These are phyloP conservation scores for Ceratosolen fusciceps DNA, from an alignment of 1,140 invertebrate species.

Conservation along the genomic window DNA sequence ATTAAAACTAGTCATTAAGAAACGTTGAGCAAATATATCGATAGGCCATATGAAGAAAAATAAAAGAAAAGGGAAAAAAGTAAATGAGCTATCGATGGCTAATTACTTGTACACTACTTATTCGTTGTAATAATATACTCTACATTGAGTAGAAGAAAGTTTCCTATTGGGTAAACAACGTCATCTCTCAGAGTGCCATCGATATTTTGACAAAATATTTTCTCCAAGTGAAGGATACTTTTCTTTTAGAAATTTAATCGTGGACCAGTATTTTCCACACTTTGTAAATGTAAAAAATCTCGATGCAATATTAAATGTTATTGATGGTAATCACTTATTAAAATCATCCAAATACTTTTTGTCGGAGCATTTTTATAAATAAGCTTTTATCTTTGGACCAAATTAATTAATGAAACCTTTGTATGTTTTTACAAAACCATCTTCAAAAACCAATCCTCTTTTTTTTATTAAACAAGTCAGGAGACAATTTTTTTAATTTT, in stretches of 20 bases:
- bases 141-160: not conserved
- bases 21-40: constrained; percentile 7
- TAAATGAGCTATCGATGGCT: not conserved
- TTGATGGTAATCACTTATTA: constrained; percentile 2
- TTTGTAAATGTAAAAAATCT: not conserved
- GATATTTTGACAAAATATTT: constrained; percentile 2
- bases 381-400: constrained; percentile 29
- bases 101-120: constrained; percentile 13
- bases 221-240: not conserved
- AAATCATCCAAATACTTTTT: constrained; percentile 19
- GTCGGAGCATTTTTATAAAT: not conserved
- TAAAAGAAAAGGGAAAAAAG: not conserved
- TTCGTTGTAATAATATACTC: constrained; percentile 16
- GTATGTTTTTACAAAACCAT: constrained; percentile 1
- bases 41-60: constrained; percentile 18
- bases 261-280: constrained; percentile 33
- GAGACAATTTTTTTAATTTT: not conserved
- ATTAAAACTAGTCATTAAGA: constrained; percentile 47
- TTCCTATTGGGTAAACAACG: constrained; percentile 3
- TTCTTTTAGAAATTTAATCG: not conserved
- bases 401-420: constrained; percentile 16
- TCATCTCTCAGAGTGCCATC: constrained; percentile 30
- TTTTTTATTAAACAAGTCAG: constrained; percentile 11
- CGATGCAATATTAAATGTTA: not conserved
- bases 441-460: constrained; percentile 13